Evolutionary conservation across 2,888 invertebrate species (phyloP), one percentile per base, ranked within the genome.

Genomic region (Caenorhabditis afra): DNA sequence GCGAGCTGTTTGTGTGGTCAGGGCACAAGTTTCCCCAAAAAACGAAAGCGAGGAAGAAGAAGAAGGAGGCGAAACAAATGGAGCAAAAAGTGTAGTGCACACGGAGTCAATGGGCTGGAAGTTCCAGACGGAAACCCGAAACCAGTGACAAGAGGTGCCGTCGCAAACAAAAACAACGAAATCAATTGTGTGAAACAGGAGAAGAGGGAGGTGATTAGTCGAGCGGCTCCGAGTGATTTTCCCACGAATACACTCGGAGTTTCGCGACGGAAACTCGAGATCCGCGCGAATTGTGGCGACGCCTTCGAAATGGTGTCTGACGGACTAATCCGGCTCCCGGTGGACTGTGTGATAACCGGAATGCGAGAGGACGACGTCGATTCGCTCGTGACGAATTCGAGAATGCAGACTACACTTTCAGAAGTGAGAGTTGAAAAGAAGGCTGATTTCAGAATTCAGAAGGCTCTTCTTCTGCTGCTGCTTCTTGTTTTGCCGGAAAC

Each of bases 131-230:
- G 53, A 65, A 70, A 59, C 62, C 57, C 41, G 62, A 71, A 61
- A 58, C 50, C 39, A 22, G 16, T n/a, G 44, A 44, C 4, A 20
- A 53, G 47, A 62, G 50, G 14, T 50, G 23, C 58, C n/a, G 41
- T 3, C 11, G 47, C 53, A 53, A 74, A 55, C 65, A 53, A 59
- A 61, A 74, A 59, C 44, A 66, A 3, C 5, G 59, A 57, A 73
- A 73, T 73, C 65, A 66, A 66, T 65, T 74, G 73, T n/a, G 53
- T 50, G 73, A 65, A 59, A 64, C 50, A 14, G 44, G 65, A 65
- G 64, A 65, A 52, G n/a, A n/a, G n/a, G 29, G 29, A 29, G 66
- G 74, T 74, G 74, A 74, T 65, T 66, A 66, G 74, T 29, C 29
- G 29, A 7, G 29, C 29, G 29, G 29, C 29, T 29, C 23, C 39